A percentile compares a stretch with the other conserved stretches of the same genome.
Evolutionary conservation across 2,797 vertebrate species (phyloP).

Genomic region (Cygnus olor): DNA sequence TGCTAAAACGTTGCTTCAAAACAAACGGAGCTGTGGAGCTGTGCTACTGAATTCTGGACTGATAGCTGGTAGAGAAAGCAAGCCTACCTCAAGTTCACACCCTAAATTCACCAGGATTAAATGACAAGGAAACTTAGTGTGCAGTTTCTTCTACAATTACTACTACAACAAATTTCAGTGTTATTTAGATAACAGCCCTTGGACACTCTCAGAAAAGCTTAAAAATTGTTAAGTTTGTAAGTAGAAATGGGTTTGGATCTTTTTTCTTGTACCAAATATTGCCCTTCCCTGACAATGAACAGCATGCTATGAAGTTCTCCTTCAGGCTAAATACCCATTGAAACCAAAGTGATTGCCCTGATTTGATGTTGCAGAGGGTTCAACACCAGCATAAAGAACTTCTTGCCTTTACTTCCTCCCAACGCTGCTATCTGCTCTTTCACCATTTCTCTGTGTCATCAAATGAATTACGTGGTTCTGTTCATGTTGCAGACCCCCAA

Average conservation of each 20-base stretch:
- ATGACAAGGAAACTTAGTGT: not conserved
- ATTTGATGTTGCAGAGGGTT: not conserved
- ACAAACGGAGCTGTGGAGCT: not conserved
- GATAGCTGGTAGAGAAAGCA: not conserved
- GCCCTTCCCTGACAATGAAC: not conserved
- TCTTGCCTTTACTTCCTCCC: not conserved
- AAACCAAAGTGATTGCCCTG: not conserved
- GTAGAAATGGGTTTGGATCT: not conserved
- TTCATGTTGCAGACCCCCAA: not conserved
- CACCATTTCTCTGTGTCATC: not conserved
- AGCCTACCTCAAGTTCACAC: not conserved
- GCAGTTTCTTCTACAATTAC: not conserved
- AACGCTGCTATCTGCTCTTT: not conserved
- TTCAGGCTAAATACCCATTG: not conserved
- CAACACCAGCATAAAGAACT: not conserved
- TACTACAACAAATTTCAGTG: not conserved
- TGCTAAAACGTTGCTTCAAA: not conserved
- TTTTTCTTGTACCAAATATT: not conserved
- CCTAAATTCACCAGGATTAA: not conserved
- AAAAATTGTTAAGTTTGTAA: not conserved
- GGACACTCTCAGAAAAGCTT: conserved; percentile 9
- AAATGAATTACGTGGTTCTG: not conserved
- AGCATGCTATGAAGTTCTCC: not conserved
- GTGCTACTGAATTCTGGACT: not conserved
- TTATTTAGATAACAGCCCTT: not conserved